A percentile compares a stretch with the other conserved stretches of the same genome.
phyloP scores from a whole-genome alignment of 2,888 invertebrate genomes.

The Cheilosia urbana region DNA sequence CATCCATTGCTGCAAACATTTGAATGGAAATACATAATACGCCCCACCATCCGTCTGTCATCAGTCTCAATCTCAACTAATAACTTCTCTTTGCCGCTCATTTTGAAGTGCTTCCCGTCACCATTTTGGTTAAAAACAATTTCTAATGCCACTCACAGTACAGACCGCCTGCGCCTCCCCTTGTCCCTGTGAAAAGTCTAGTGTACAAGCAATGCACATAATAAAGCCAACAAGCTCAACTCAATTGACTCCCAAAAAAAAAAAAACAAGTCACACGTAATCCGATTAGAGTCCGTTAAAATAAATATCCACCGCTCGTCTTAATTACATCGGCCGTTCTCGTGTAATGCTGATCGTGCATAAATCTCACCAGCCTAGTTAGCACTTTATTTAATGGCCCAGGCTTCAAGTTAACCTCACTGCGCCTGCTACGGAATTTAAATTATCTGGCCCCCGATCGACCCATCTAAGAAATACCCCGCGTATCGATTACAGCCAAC shows the following conservation, averaged over 20 bases:
- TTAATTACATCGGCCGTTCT: slow-evolving; percentile 58
- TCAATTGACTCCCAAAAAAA: slow-evolving; percentile 60
- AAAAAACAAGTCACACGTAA: slow-evolving; percentile 43
- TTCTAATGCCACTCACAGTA: slow-evolving; percentile 23
- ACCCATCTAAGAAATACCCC: slow-evolving; percentile 14
- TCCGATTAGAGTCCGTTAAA: slow-evolving; percentile 57
- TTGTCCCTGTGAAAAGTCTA: neutral
- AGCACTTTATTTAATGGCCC: slow-evolving; percentile 56
- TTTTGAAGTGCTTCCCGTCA: slow-evolving; percentile 12
- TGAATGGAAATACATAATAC: slow-evolving; percentile 15
- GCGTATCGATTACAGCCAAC: slow-evolving; percentile 48
- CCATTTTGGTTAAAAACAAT: slow-evolving; percentile 17
- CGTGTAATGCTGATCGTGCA: slow-evolving; percentile 38
- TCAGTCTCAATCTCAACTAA: slow-evolving; percentile 45
- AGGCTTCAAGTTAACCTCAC: slow-evolving; percentile 6
- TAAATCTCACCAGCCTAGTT: slow-evolving; percentile 50
- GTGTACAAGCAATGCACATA: slow-evolving; percentile 6
- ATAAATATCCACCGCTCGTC: slow-evolving; percentile 50
- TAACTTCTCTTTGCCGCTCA: slow-evolving; percentile 28
- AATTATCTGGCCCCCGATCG: slow-evolving; percentile 27
- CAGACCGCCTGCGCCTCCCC: neutral
- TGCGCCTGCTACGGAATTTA: slow-evolving; percentile 50
- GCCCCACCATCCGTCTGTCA: slow-evolving; percentile 17
- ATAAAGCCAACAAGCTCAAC: slow-evolving; percentile 54
- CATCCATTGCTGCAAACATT: slow-evolving; percentile 24